Percentiles rank a stretch among this genome's conserved stretches.
Conservation (phyloP, 2,888 invertebrate genomes). For the Frankliniella fusca region DNA sequence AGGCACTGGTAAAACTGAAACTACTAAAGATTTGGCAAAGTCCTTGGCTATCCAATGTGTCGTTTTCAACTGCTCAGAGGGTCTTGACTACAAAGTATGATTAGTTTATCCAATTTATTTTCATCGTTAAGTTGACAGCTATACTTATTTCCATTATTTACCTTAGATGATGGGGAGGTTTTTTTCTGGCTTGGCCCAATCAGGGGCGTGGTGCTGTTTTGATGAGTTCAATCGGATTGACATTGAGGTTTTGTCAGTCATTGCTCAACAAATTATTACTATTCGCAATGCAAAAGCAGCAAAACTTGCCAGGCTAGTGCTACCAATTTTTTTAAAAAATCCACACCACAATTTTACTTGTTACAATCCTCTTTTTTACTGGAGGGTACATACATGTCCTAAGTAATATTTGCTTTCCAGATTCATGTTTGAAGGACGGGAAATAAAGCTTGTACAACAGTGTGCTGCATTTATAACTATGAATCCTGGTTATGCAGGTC, state of each 20-base stretch:
- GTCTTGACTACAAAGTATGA: constrained; percentile 55
- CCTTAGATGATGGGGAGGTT: constrained; percentile 74
- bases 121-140: not conserved
- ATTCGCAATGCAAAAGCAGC: constrained; percentile 71
- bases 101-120: not conserved
- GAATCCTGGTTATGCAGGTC: constrained; percentile 80
- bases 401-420: constrained; percentile 44
- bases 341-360: not conserved
- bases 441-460: constrained; percentile 68
- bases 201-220: constrained; percentile 90
- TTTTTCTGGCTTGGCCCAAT: constrained; percentile 64
- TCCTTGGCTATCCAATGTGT: constrained; percentile 84
- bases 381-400: no score
- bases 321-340: not conserved
- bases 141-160: not conserved
- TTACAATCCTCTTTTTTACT: no score
- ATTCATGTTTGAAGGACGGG: constrained; percentile 74
- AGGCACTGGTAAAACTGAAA: constrained; percentile 87
- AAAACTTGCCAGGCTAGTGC: constrained; percentile 49
- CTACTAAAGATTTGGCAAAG: constrained; percentile 85
- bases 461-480: constrained; percentile 88
- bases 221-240: constrained; percentile 91
- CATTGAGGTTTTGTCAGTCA: constrained; percentile 85
- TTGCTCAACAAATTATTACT: constrained; percentile 83
- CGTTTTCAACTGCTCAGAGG: constrained; percentile 88